Evolutionary conservation across 92 coral and sea anemone species (phyloP).

Genomic region (Desmophyllum pertusum): DNA sequence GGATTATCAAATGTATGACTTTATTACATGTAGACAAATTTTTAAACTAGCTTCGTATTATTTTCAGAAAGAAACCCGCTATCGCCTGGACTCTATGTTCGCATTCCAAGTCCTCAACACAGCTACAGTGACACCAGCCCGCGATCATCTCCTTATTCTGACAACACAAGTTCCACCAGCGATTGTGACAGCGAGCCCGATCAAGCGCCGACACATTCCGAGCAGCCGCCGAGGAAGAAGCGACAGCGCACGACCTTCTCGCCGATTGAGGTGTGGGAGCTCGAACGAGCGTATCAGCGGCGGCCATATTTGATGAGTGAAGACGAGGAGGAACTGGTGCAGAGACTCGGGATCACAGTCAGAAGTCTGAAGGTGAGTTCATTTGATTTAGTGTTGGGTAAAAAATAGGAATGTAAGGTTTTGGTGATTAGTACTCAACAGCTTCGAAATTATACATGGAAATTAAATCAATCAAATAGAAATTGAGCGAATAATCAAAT

Average conservation of each 20-base stretch:
- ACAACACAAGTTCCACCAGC: not conserved
- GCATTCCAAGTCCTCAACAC: not conserved
- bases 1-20: too few relatives aligned
- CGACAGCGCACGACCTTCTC: slow-evolving; percentile 18
- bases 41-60: too few relatives aligned
- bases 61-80: not conserved
- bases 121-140: not conserved
- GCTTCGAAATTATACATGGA: too few relatives aligned
- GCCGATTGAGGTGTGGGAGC: slow-evolving; percentile 7
- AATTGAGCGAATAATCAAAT: too few relatives aligned
- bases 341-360: not conserved
- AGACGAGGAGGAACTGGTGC: not conserved
- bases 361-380: not conserved
- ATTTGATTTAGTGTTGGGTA: not conserved
- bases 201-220: not conserved
- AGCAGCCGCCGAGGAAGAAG: not conserved
- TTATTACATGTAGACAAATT: too few relatives aligned
- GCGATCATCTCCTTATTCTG: slow-evolving; percentile 1
- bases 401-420: not conserved
- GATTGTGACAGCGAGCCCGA: not conserved
- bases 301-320: slow-evolving; percentile 2
- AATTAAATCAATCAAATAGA: too few relatives aligned
- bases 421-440: too few relatives aligned
- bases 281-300: not conserved
- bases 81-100: not conserved